Conservation (phyloP, 92 coral and sea anemone genomes). For the Scolanthus callimorphus region DNA sequence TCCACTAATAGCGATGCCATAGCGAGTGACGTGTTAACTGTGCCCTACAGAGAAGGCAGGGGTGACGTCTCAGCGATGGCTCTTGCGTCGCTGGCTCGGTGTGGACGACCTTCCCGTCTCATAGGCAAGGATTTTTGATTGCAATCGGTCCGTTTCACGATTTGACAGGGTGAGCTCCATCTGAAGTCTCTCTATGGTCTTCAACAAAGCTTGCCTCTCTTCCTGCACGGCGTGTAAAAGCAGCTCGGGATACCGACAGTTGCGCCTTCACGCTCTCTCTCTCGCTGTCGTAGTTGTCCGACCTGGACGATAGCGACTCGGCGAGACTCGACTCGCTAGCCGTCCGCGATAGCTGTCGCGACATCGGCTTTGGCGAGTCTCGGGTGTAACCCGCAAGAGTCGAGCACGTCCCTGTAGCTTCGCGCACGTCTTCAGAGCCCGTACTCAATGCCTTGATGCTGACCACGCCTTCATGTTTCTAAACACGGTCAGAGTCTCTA, state of each 20-base stretch:
- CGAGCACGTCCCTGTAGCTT: constrained; percentile 5
- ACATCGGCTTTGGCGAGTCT: constrained; percentile 30
- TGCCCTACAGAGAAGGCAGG: too few relatives aligned
- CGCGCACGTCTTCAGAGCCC: constrained; percentile 8
- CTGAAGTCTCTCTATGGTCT: constrained; percentile 83
- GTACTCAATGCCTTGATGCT: constrained; percentile 40
- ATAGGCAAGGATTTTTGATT: constrained; percentile 55
- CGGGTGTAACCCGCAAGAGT: constrained; percentile 2
- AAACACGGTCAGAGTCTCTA: constrained; percentile 60
- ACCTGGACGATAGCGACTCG: constrained; percentile 57
- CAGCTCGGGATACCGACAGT: constrained; percentile 80
- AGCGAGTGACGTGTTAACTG: too few relatives aligned
- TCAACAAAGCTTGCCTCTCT: constrained; percentile 81
- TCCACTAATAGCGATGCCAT: too few relatives aligned
- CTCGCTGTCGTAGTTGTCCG: constrained; percentile 59
- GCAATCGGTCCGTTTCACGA: constrained; percentile 88
- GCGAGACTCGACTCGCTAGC: constrained; percentile 71
- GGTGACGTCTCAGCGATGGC: too few relatives aligned
- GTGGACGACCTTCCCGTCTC: constrained; percentile 56
- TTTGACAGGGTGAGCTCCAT: constrained; percentile 84
- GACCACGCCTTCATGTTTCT: constrained; percentile 68
- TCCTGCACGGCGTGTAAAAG: constrained; percentile 68
- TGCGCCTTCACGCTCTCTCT: constrained; percentile 77
- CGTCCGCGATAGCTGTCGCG: constrained; percentile 59
- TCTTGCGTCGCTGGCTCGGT: too few relatives aligned